Percentiles rank a stretch among this genome's conserved stretches.
phyloP scores from a whole-genome alignment of 2,113 vertebrate species.

The Eubucco bourcierii region DNA sequence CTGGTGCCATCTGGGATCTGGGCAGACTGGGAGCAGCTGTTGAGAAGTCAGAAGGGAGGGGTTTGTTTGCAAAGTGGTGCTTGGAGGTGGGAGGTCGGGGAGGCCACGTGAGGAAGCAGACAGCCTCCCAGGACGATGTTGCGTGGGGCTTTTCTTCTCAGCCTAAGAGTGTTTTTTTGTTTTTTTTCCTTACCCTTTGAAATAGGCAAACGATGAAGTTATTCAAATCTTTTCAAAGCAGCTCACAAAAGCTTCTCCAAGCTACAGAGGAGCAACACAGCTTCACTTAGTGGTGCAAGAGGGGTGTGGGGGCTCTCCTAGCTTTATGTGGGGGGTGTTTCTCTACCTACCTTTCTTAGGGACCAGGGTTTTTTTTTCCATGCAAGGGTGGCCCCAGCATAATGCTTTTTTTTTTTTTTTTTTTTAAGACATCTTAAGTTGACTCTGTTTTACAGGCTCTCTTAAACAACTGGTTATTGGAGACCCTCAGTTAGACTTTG shows the following conservation, averaged over 20 bases:
- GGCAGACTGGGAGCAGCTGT: slow-evolving; percentile 23
- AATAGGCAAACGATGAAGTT: not conserved
- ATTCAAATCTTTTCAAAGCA: slow-evolving; percentile 12
- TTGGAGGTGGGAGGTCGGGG: not conserved
- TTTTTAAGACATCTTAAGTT: not conserved
- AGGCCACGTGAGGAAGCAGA: not conserved
- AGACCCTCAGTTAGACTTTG: not conserved
- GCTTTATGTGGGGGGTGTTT: not conserved
- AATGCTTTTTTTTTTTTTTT: not conserved
- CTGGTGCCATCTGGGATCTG: not conserved
- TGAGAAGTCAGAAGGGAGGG: not conserved
- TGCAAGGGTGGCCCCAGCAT: not conserved
- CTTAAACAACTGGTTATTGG: not conserved
- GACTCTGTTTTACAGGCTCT: not conserved
- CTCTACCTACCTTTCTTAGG: not conserved
- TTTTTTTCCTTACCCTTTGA: not conserved
- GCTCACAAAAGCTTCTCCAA: not conserved
- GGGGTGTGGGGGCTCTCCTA: not conserved
- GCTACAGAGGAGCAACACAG: not conserved
- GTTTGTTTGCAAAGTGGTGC: not conserved
- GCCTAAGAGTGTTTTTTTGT: not conserved
- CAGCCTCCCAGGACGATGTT: not conserved
- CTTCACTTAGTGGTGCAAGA: not conserved
- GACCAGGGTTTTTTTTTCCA: not conserved
- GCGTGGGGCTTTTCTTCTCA: not conserved